phyloP scores from a whole-genome alignment of 2,797 vertebrate species.

The Galagoides demidoff region DNA sequence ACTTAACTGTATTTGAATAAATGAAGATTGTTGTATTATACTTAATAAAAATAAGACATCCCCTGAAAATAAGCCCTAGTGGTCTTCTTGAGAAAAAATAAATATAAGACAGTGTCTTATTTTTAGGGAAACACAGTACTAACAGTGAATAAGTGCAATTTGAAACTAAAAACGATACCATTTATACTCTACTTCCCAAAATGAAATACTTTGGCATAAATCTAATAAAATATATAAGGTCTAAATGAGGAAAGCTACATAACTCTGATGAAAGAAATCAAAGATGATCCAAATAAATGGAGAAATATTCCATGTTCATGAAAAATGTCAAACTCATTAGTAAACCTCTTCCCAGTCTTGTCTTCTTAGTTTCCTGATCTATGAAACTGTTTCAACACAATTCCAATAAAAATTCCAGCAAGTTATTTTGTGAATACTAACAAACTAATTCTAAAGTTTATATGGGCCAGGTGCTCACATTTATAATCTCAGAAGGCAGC shows the following conservation, averaged over 20 bases:
- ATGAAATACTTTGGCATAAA: neutral
- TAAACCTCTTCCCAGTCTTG: too few species aligned
- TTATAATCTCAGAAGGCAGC: neutral
- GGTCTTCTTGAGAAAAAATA: too few species aligned
- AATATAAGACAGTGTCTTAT: too few species aligned
- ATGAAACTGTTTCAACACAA: neutral
- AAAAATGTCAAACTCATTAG: too few species aligned
- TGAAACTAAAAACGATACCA: neutral
- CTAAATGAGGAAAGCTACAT: neutral
- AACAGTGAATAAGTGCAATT: constrained; percentile 3
- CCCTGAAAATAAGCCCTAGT: too few species aligned
- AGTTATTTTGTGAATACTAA: constrained; percentile 10
- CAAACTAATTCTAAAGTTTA: constrained; percentile 7
- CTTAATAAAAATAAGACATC: too few species aligned
- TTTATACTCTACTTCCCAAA: neutral
- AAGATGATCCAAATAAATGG: constrained; percentile 11
- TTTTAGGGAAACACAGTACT: neutral
- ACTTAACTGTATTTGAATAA: too few species aligned
- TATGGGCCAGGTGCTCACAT: neutral
- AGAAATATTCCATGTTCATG: neutral
- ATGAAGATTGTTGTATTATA: too few species aligned
- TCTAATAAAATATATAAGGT: neutral
- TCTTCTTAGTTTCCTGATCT: neutral
- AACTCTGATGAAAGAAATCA: neutral
- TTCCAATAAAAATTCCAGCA: neutral